Evolutionary conservation across 2,888 invertebrate species (phyloP), one percentile per base, ranked within the genome.

Genomic region (Epinotia brunnichana): DNA sequence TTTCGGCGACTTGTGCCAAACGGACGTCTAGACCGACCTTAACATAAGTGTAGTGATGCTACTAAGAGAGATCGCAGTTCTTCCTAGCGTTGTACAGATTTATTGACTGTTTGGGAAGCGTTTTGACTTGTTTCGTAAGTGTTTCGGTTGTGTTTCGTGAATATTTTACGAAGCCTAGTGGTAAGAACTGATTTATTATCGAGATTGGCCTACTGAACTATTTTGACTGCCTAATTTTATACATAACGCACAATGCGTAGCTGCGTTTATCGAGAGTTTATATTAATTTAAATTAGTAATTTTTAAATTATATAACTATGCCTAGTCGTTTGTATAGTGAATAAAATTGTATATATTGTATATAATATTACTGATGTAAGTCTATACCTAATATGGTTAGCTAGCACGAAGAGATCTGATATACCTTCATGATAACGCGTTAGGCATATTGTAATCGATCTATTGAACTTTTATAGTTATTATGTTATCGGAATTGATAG

Each of bases 1-100:
- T 82, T 92, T 93, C 93, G 93, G 92, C 87, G 91, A 92, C 80
- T 82, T 93, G 93, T 93, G 93, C 93, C 93, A 93, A 93, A 93
- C 93, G 83, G 93, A 93, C 88, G 93, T 93, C 83, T 93, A 90
- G 85, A 89, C 85, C 82, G 82, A 81, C 76, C 44, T 76, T 77
- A 69, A 69, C 80, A 77, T 79, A 79, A 89, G 87, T 88, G 85
- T 84, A 86, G 85, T 86, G 83, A 80, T 74, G 79, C 80, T 80
- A 82, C 76, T 76, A 74, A 79, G 74, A 82, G 74, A 83, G 80
- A 87, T 87, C 85, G 79, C 83, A 85, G 90, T 87, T 91, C 89
- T 90, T 91, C 89, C 90, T 86, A 82, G 82, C 79, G 76, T 80
- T 70, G 73, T 70, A 76, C 68, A 75, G 77, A 74, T 74, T 68